A percentile compares a stretch with the other conserved stretches of the same genome.
These are phyloP conservation scores for Daubentonia madagascariensis DNA, from an alignment of 2,113 vertebrate species.

Conservation along the genomic window DNA sequence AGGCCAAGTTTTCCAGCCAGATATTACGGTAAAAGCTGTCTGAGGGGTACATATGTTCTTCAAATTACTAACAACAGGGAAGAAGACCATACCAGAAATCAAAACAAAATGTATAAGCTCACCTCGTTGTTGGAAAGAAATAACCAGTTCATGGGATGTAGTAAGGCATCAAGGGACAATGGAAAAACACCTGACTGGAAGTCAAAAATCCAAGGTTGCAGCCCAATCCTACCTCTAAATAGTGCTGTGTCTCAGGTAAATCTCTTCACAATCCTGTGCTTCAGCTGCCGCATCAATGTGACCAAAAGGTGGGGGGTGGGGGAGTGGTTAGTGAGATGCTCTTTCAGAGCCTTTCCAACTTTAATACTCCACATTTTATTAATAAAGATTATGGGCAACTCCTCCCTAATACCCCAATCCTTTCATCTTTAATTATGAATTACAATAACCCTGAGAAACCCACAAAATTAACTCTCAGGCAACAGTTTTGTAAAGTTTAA, in stretches of 20 bases:
- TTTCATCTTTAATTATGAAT: slow-evolving; percentile 11
- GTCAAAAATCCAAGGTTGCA: not conserved
- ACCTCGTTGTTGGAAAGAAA: not conserved
- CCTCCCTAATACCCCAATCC: not conserved
- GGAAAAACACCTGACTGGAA: not conserved
- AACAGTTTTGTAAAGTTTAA: not conserved
- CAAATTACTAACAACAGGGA: slow-evolving; percentile 3
- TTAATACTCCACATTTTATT: not conserved
- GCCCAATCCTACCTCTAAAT: not conserved
- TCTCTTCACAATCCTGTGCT: not conserved
- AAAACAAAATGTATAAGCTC: not conserved
- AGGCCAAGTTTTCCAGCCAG: slow-evolving; percentile 3
- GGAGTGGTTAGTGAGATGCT: not conserved
- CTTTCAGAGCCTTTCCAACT: not conserved
- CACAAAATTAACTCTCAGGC: not conserved
- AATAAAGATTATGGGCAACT: not conserved
- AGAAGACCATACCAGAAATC: not conserved
- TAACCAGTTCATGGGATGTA: not conserved
- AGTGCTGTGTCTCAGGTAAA: not conserved
- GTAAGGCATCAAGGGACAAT: not conserved
- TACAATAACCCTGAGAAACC: not conserved
- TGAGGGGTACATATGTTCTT: not conserved
- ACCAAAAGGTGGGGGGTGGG: not conserved
- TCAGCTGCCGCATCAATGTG: not conserved
- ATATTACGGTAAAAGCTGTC: not conserved